Conservation (phyloP, 2,888 invertebrate species). For the Aelia acuminata region DNA sequence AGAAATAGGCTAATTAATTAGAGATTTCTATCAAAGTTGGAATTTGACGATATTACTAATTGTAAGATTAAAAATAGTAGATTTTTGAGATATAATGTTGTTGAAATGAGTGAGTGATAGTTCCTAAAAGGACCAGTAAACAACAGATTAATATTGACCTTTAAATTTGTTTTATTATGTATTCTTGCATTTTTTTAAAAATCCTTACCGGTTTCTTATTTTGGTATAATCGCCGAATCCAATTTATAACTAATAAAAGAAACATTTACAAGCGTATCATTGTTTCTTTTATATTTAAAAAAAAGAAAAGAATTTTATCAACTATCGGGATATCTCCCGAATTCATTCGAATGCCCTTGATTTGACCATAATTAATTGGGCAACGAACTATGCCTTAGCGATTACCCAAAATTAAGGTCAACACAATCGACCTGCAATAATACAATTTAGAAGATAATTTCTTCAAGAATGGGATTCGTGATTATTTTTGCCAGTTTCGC, state of each 20-base stretch:
- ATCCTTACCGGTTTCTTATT: not conserved
- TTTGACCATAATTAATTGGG: not conserved
- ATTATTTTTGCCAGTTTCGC: not conserved
- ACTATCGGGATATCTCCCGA: too few relatives aligned
- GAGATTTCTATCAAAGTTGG: too few relatives aligned
- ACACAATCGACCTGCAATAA: not conserved
- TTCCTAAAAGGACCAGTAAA: not conserved
- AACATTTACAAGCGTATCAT: not conserved
- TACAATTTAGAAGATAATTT: conserved; percentile 6
- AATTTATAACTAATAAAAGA: not conserved
- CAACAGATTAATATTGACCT: not conserved
- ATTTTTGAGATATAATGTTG: too few relatives aligned
- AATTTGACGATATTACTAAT: too few relatives aligned
- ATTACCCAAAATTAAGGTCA: conserved; percentile 15
- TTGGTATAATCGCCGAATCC: not conserved
- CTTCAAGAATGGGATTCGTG: not conserved
- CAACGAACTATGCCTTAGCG: not conserved
- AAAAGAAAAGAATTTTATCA: too few relatives aligned
- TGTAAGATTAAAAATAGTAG: too few relatives aligned
- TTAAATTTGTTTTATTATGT: not conserved
- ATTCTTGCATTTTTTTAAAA: not conserved
- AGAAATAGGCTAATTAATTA: too few relatives aligned
- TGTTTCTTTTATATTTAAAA: not conserved
- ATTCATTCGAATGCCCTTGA: conserved; percentile 14
- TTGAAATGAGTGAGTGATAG: not conserved